Base-by-base conservation (phyloP, 2,888 invertebrate species). In the Acanthosepion lycidas region DNA sequence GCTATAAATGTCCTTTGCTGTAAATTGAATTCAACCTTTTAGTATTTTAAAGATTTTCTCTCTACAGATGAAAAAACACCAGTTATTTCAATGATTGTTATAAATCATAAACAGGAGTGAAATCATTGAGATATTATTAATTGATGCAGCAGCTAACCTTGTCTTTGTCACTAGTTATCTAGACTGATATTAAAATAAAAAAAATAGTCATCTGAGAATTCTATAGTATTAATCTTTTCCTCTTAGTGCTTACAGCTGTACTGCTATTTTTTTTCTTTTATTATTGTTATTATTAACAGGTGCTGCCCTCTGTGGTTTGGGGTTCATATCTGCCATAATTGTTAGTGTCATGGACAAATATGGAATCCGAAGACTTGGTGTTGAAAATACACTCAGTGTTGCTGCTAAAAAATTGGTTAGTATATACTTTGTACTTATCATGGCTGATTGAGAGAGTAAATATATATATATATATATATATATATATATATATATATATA, bases 221-320 rank as follows among this genome's bases (percentile, higher is more conserved):
- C 42, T 42, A 42, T 42, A 42, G 42, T 42, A 42, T 42, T 42
- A 42, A 42, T 78, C 28, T 78, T 78, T 1, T 33, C 33, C n/a
- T 28, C 64, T 64, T 26, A 18, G 55, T 55, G 18, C 55, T 55
- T 55, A 55, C 20, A 18, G 20, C 18, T 55, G 18, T 55, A 28
- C 64, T 28, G 23, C 26, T 64, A 20, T 59, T 28, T n/a, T n/a
- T 78, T 78, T 42, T 78, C 28, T n/a, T n/a, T n/a, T 78, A 42
- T 42, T 42, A 42, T 42, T 42, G 42, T 3, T 42, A 2, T 42
- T 42, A 42, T 42, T 42, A 42, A 1, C 95, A 97, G 97, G 97
- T 95, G 97, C 97, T 4, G 96, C 97, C 95, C 95, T 97, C 94
- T 97, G 97, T 96, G 97, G 96, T n/a, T 94, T 97, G 33, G 97